A percentile compares a stretch with the other conserved stretches of the same genome.
Conservation (phyloP, 2,113 vertebrate genomes). For the Pavo muticus region DNA sequence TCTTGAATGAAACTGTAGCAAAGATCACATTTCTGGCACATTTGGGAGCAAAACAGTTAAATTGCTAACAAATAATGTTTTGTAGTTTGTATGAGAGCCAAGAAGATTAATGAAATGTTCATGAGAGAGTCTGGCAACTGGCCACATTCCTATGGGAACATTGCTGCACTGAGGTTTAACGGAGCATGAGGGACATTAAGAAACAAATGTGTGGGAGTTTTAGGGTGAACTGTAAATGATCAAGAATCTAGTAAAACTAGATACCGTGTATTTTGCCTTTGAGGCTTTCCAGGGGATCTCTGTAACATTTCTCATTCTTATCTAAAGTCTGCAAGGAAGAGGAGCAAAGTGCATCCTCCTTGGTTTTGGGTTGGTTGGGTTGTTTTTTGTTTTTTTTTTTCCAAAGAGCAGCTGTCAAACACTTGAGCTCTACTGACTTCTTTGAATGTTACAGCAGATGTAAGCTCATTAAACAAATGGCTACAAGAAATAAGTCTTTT, state of each 20-base stretch:
- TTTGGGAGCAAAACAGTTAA: conserved; percentile 80
- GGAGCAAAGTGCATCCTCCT: not conserved
- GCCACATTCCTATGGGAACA: conserved; percentile 87
- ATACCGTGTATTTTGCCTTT: conserved; percentile 26
- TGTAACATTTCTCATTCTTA: conserved; percentile 25
- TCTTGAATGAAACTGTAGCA: conserved; percentile 45
- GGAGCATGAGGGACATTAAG: conserved; percentile 76
- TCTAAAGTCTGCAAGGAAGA: conserved; percentile 14
- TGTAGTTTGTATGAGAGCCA: conserved; percentile 78
- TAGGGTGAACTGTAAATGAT: conserved; percentile 75
- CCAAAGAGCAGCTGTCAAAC: conserved; percentile 38
- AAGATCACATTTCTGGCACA: conserved; percentile 65
- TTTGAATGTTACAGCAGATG: conserved; percentile 42
- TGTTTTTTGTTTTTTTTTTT: not conserved
- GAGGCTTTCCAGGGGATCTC: conserved; percentile 48
- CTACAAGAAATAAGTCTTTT: conserved; percentile 17
- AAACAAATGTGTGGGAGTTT: conserved; percentile 81
- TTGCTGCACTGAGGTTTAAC: conserved; percentile 70
- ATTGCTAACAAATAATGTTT: conserved; percentile 76
- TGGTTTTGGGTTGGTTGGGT: not conserved
- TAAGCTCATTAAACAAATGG: conserved; percentile 56
- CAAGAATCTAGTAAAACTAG: conserved; percentile 71
- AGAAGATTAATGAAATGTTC: conserved; percentile 85
- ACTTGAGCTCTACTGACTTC: conserved; percentile 6
- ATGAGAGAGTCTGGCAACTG: conserved; percentile 79